Conservation (phyloP, 2,113 vertebrate genomes). For the Geococcyx californianus region DNA sequence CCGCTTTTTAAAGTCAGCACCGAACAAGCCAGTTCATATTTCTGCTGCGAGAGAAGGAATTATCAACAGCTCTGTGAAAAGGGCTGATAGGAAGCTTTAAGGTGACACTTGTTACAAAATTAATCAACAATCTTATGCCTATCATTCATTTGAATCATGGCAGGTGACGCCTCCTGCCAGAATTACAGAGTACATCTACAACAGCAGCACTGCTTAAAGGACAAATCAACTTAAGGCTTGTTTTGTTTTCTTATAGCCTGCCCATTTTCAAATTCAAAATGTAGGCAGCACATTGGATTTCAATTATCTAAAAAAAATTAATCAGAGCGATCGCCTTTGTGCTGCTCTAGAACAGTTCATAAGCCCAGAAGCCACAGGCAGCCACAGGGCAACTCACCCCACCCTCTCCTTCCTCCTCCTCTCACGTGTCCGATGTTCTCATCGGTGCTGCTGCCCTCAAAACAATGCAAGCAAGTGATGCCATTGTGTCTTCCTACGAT, state of each 20-base stretch:
- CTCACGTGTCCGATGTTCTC: background rate
- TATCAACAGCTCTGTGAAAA: background rate
- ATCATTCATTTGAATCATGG: slow-evolving; percentile 34
- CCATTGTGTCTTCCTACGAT: background rate
- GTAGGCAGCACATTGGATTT: background rate
- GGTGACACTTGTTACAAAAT: slow-evolving; percentile 23
- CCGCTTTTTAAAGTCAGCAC: background rate
- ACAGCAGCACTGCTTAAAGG: background rate
- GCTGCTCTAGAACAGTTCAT: background rate
- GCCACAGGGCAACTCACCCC: background rate
- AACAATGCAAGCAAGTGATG: background rate
- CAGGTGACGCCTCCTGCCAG: slow-evolving; percentile 16
- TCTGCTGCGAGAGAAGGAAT: accelerated
- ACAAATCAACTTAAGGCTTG: background rate
- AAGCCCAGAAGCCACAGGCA: background rate
- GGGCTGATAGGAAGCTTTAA: background rate
- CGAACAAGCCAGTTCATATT: background rate
- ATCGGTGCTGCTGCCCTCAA: background rate
- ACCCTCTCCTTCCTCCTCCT: background rate
- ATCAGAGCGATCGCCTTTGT: background rate
- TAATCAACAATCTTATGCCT: slow-evolving; percentile 13
- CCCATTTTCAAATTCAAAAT: background rate
- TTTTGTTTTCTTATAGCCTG: background rate
- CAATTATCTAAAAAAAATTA: background rate
- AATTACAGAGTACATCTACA: background rate